These are phyloP conservation scores for Charanyca ferruginea DNA, from an alignment of 2,888 invertebrate species.

Conservation along the genomic window DNA sequence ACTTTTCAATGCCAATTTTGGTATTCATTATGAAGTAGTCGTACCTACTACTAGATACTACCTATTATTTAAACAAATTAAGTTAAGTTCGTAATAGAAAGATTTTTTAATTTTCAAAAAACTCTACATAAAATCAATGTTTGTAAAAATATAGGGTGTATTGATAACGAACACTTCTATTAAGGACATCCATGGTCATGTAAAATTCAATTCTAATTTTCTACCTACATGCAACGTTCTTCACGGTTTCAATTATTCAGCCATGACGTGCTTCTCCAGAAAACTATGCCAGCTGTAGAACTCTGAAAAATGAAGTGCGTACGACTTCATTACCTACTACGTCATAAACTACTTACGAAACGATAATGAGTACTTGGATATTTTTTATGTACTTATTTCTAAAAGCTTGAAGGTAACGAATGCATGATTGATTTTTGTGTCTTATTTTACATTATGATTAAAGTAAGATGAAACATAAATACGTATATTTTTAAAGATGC, in stretches of 20 bases:
- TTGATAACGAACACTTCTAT: slow-evolving; percentile 15
- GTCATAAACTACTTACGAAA: neutral
- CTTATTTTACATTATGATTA: neutral
- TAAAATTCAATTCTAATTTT: slow-evolving; percentile 47
- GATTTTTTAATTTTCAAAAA: neutral
- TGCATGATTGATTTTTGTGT: too few relatives aligned
- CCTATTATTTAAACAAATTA: neutral
- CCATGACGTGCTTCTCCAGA: slow-evolving; percentile 5
- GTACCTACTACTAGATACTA: too few relatives aligned
- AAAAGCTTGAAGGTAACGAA: too few relatives aligned
- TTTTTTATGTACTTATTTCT: neutral
- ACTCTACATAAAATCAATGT: neutral
- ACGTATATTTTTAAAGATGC: neutral
- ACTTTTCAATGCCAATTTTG: too few relatives aligned
- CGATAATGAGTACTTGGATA: neutral
- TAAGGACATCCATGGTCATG: slow-evolving; percentile 10
- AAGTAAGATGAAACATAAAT: neutral
- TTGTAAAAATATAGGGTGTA: neutral
- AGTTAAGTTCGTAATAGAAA: neutral
- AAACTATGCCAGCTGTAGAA: slow-evolving; percentile 1
- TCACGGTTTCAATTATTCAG: slow-evolving; percentile 41
- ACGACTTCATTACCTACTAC: neutral
- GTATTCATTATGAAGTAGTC: neutral
- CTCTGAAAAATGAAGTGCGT: neutral
- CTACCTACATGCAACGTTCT: slow-evolving; percentile 24